Evolutionary conservation across 2,797 vertebrate species (phyloP).

Genomic region (Eurystomus glaucurus): DNA sequence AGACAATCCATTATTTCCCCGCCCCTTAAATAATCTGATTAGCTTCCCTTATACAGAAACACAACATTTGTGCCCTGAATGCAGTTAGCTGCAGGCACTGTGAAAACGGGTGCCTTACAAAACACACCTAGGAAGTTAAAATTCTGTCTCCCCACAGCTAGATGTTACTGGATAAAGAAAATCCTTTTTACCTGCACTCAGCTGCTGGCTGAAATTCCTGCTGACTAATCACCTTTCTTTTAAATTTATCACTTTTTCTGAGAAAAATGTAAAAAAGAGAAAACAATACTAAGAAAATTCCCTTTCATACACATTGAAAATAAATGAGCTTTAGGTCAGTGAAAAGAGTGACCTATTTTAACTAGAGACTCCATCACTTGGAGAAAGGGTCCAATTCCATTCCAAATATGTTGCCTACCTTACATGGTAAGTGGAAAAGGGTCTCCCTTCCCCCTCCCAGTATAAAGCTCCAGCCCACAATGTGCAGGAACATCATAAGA

Average conservation of each 20-base stretch:
- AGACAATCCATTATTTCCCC: background rate
- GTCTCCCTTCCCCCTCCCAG: background rate
- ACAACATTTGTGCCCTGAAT: background rate
- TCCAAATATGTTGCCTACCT: background rate
- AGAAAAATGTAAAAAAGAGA: background rate
- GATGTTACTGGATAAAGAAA: background rate
- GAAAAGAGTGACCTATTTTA: background rate
- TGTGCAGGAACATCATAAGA: background rate
- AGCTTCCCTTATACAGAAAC: conserved; percentile 8
- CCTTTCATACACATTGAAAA: background rate
- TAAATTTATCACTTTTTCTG: conserved; percentile 64
- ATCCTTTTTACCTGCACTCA: conserved; percentile 46
- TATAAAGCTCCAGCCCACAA: background rate
- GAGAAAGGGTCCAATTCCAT: background rate
- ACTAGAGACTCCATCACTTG: background rate
- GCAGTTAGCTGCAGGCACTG: background rate
- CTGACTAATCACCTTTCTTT: conserved; percentile 63
- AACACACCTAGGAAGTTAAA: background rate
- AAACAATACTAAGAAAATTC: background rate
- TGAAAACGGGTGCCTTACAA: background rate
- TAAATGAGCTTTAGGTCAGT: background rate
- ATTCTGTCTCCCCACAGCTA: background rate
- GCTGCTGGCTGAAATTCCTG: conserved; percentile 57
- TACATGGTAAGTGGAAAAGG: background rate
- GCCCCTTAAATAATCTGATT: background rate